Base-by-base conservation (phyloP, 1,140 invertebrate species). In the Planococcus citri region DNA sequence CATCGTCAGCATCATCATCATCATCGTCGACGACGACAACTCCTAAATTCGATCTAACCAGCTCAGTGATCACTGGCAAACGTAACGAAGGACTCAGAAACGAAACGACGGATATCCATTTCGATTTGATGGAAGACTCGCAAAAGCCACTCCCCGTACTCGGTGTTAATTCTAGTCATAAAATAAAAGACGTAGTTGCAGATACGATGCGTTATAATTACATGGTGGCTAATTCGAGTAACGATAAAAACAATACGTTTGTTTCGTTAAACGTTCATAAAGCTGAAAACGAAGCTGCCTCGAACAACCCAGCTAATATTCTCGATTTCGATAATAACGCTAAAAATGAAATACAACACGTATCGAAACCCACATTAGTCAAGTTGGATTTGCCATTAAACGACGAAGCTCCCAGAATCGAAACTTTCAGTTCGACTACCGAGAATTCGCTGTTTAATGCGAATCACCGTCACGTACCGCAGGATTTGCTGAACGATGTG, bases 401-500 rank as follows among this genome's bases (percentile, higher is more conserved):
- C 29, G 41, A 51, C 41, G 41, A 51, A 51, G 12, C 41, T 14
- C 3, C n/a, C 17, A 51, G 17, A 51, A n/a, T 51, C 17, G 41
- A 51, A 51, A n/a, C 17, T 20, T 17, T 17, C 10, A 17, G 12
- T n/a, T 51, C 41, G 3, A 51, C 41, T 17, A n/a, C 41, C 2
- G 29, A 33, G 12, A 33, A 33, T 33, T 33, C n/a, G n/a, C n/a
- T 33, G 12, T 33, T 12, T 3, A 33, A 33, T 12, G 3, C 12
- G 29, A 33, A 33, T 33, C 41, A 51, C 3, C 6, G 17, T 20
- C 3, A 8, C 33, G 14, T 6, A 14, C 6, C 6, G 10, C 58
- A 58, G 9, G 70, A 70, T 21, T 37, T 64, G 0, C 67, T 67
- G n/a, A 17, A 41, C 61, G 17, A 67, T 41, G 41, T 27, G 20